phyloP scores from a whole-genome alignment of 1,140 invertebrate genomes.

The Polypedilum pembai region DNA sequence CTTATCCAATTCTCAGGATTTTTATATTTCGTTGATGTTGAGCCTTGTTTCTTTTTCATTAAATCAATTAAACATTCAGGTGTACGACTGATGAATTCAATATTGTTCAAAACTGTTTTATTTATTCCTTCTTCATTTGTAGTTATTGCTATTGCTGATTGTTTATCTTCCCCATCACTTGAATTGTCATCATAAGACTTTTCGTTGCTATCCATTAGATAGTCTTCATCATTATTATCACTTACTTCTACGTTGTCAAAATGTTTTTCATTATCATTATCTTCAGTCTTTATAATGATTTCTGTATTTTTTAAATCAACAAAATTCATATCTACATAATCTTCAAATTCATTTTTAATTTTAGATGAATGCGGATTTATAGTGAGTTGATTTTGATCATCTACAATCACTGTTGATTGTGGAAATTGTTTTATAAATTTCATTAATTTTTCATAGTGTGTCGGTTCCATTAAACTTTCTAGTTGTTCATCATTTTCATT shows the following conservation, averaged over 20 bases:
- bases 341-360: background rate
- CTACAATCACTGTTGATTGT: background rate
- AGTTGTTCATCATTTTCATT: background rate
- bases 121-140: background rate
- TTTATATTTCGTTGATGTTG: background rate
- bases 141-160: background rate
- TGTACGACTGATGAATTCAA: background rate
- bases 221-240: background rate
- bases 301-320: background rate
- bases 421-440: background rate
- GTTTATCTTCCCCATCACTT: background rate
- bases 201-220: background rate
- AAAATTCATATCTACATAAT: background rate
- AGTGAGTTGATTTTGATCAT: background rate
- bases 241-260: background rate
- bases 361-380: background rate
- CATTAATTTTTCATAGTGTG: background rate
- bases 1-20: conserved; percentile 10
- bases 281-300: background rate
- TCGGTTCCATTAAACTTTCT: background rate
- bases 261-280: background rate
- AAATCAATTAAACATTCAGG: background rate
- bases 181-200: background rate
- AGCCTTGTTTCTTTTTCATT: background rate
- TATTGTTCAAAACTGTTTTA: background rate